Evolutionary conservation across 2,797 vertebrate species (phyloP).

Genomic region (Graptemys geographica): DNA sequence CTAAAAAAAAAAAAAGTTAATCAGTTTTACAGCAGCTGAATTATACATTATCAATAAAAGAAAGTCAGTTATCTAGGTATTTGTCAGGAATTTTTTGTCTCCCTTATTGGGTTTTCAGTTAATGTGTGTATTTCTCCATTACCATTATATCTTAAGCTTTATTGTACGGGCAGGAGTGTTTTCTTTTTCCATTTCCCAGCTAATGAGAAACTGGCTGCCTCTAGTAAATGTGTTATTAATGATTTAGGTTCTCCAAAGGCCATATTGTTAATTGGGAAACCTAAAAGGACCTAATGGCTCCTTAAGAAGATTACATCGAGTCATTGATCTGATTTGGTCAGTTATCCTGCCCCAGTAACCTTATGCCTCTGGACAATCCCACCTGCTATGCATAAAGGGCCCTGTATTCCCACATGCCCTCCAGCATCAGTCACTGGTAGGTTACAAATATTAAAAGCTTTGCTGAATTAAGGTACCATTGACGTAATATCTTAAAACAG

Average conservation of each 20-base stretch:
- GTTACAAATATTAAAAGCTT: neutral
- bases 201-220: constrained; percentile 31
- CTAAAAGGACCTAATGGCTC: neutral
- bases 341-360: rapidly evolving
- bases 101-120: constrained; percentile 25
- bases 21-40: constrained; percentile 36
- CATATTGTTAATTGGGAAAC: neutral
- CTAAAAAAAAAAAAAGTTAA: neutral
- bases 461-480: neutral
- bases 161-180: constrained; percentile 11
- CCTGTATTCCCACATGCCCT: neutral
- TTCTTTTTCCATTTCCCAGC: constrained; percentile 47
- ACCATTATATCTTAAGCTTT: neutral
- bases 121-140: constrained; percentile 51
- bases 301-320: neutral
- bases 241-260: constrained; percentile 9
- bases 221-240: constrained; percentile 38
- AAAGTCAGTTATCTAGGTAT: constrained; percentile 42
- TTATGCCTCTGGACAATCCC: neutral
- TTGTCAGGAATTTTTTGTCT: neutral
- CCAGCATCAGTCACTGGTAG: neutral
- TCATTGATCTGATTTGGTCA: neutral
- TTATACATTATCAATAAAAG: constrained; percentile 13
- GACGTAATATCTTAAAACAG: neutral
- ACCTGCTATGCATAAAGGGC: neutral